Conservation (phyloP, 2,888 invertebrate genomes). For the Abscondita cerata region DNA sequence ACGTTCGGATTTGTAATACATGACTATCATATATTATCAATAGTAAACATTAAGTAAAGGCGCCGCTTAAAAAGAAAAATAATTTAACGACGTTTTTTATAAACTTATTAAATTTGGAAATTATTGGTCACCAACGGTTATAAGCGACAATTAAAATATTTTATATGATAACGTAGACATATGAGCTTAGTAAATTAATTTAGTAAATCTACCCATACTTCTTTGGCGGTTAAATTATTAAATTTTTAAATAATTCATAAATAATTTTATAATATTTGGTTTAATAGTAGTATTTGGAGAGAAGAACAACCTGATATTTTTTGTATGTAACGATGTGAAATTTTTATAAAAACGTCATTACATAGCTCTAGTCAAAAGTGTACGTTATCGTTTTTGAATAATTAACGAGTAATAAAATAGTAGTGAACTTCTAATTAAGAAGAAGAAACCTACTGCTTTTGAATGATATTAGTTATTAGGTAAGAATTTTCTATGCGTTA, state of each 20-base stretch:
- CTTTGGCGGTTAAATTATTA: neutral
- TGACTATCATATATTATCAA: too few relatives aligned
- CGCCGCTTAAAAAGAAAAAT: neutral
- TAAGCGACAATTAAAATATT: conserved; percentile 1
- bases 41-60: too few relatives aligned
- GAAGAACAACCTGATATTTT: neutral
- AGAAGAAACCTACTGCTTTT: conserved; percentile 17
- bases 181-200: neutral
- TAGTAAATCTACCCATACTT: neutral
- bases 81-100: neutral
- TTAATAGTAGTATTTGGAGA: neutral
- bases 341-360: neutral
- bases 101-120: conserved; percentile 3
- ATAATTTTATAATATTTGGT: neutral
- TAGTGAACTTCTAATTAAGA: conserved; percentile 21
- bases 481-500: conserved; percentile 15
- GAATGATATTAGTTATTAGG: conserved; percentile 14
- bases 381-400: conserved; percentile 19
- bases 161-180: neutral
- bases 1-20: too few relatives aligned
- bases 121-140: conserved; percentile 6
- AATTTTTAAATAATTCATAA: neutral
- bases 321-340: neutral
- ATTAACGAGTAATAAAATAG: conserved; percentile 22
- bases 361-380: conserved; percentile 9